Evolutionary conservation across 2,888 invertebrate species (phyloP), one percentile per base, ranked within the genome.

Genomic region (Ennomos fuscantarius): DNA sequence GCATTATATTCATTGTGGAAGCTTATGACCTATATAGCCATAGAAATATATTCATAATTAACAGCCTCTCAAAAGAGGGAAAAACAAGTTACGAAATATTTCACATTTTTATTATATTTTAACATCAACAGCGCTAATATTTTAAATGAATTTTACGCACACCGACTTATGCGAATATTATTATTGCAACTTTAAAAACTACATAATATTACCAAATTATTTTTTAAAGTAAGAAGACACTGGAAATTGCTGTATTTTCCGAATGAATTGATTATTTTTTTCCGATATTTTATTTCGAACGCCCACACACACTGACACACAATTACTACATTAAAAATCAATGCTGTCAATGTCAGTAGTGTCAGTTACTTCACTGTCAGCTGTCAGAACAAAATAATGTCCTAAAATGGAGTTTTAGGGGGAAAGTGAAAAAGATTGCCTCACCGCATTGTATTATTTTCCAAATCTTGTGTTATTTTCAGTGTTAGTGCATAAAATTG

Each of bases 1-100:
- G 95, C 97, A 98, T 96, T 79, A 98, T 95, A 93, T 98, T 98
- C 98, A 98, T 98, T 63, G 73, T 87, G 57, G 50, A 58, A 41
- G 45, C 42, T 46, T 34, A 39, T 13, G 52, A 39, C 10, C 39
- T 54, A 47, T 31, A 39, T 46, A 6, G 11, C 24, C 44, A 58
- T 39, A 39, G 11, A 32, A 35, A 36, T 33, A 52, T 39, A 24
- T 24, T 13, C 48, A 57, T 52, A 31, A 31, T 44, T 41, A 15
- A 39, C 33, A 35, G 12, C 36, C 37, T 41, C 34, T 10, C 49
- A n/a, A 8, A 15, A 36, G 13, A 55, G 8, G 36, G n/a, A 42
- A 55, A 55, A 49, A 45, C 53, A 56, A 40, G 43, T n/a, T 33
- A 24, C 39, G 35, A 34, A 50, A 55, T 41, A 13, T 40, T 47